Conservation (phyloP, 2,888 invertebrate species). For the Hymenopus coronatus region DNA sequence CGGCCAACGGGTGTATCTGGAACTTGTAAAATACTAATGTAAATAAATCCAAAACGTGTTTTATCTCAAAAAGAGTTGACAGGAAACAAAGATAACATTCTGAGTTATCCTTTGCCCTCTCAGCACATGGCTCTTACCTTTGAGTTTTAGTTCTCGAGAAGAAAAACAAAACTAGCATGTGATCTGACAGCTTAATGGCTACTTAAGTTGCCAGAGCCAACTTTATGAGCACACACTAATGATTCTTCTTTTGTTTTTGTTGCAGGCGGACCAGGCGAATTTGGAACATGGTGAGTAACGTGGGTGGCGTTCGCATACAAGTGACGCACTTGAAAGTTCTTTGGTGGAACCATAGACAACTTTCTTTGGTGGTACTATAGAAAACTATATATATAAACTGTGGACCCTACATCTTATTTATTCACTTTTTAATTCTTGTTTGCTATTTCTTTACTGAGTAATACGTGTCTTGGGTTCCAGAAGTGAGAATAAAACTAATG, state of each 20-base stretch:
- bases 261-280: background rate
- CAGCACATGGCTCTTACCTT: background rate
- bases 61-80: background rate
- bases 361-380: no score
- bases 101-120: background rate
- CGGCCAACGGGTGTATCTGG: background rate
- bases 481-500: no score
- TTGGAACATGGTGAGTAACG: conserved; percentile 11
- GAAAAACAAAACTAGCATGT: background rate
- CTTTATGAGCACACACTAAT: background rate
- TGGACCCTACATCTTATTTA: background rate
- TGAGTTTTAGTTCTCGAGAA: background rate
- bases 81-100: background rate
- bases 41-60: background rate
- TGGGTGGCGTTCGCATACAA: background rate
- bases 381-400: no score
- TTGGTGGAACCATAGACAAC: background rate
- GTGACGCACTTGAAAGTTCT: background rate
- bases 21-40: background rate
- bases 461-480: background rate
- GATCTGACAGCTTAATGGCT: background rate
- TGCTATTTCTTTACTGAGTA: background rate
- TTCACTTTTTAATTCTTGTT: background rate
- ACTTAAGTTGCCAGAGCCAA: background rate
- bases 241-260: background rate